Base-by-base conservation (phyloP, 1,140 invertebrate genomes). In the Triops longicaudatus region DNA sequence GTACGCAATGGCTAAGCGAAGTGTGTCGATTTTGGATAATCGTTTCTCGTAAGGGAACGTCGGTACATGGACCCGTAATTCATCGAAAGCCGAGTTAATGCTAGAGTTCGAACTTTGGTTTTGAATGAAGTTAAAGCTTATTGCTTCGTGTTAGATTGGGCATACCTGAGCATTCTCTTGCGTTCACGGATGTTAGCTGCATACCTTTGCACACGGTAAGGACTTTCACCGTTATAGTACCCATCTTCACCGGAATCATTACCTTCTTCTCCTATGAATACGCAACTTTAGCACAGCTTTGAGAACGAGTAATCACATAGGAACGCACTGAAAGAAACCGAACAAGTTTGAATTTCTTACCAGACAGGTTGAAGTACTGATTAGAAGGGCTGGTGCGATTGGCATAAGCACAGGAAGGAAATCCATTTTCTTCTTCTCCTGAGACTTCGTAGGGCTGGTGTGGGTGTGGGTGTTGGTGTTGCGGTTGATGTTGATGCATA, bases 21-120 rank as follows among this genome's bases (percentile, higher is more conserved):
- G 86, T 0, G 97, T 98, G 86, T 99, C 97, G 79, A 99, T 98
- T 86, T 99, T 99, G 78, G 95, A 97, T 2, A 99, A 87, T 4
- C 97, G 87, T 83, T 98, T 98, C 86, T 99, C 97, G 83, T 98
- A 99, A 0, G 97, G 97, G 85, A 99, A 99, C 72, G 97, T 99
- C 41, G 97, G 97, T 78, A 99, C 96, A 85, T 98, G 95, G 77
- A 93, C 91, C 74, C 94, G 88, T 79, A 97, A 88, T 84, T 96
- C 93, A 86, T 98, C 95, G 88, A 98, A 99, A 83, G 96, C 97
- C 84, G 94, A 95, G 90, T 98, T 98, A 87, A 98, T 98, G 90
- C 95, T 98, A 91, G 26, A 71, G 44, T 75, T 31, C 26, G 44
- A 75, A 31, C 50, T 63, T 63, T 63, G 50, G 50, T 63, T 63